Base-by-base conservation (phyloP, 2,888 invertebrate genomes). In the Lingula anatina region DNA sequence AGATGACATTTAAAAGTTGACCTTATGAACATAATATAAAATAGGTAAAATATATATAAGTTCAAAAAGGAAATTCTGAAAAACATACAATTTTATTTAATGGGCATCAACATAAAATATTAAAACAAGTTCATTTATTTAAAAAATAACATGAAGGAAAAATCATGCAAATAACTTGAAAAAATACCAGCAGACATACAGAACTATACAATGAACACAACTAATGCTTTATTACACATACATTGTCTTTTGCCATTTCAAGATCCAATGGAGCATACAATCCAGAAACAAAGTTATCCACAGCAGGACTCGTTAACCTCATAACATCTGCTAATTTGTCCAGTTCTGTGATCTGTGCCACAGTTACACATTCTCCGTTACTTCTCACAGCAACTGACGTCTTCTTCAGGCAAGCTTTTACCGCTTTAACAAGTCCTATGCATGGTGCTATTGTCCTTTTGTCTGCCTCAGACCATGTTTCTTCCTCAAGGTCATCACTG, bases 211-310 rank as follows among this genome's bases (percentile, higher is more conserved):
- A 15, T 35, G 18, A 35, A 2, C 2, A 12, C 12, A 4, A 2
- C 15, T 36, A 2, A 36, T 12, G 2, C 12, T 39, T 26, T n/a
- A 2, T 28, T 5, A 20, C 20, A 56, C 57, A 48, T 59, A 69
- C 69, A 54, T 61, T 59, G 43, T 61, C 56, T 23, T 55, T 49
- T 9, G 64, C 57, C 12, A 54, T 49, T n/a, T 44, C 40, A 25
- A 52, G 41, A 15, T 55, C 56, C n/a, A 69, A 44, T 21, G 70
- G 69, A 5, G 69, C 64, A 50, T 70, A 70, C 4, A 70, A 56
- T 44, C 60, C 53, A 5, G 60, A 51, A 1, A 64, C 59, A n/a
- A 70, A 54, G 28, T 69, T 64, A 55, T 70, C 70, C 15, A 67
- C 66, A 5, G 50, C 53, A 1, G 66, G 66, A 51, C 68, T 69